Evolutionary conservation across 2,797 vertebrate genomes (phyloP).

Genomic region (Mormyrus proboscirostris): DNA sequence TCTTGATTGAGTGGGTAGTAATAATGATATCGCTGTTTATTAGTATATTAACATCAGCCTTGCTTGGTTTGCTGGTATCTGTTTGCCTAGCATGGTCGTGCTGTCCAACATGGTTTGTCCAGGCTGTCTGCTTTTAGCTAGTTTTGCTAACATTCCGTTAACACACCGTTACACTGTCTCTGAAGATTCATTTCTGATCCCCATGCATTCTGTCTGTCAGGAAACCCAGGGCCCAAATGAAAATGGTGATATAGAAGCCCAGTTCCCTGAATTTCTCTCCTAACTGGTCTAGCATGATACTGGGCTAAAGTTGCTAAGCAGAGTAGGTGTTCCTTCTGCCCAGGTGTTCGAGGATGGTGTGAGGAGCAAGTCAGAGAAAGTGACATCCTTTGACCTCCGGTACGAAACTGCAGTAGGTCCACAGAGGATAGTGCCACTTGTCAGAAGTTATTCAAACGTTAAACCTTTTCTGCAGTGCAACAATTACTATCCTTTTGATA

Average conservation of each 20-base stretch:
- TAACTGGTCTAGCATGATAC: neutral
- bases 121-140: neutral
- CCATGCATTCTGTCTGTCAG: neutral
- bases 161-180: neutral
- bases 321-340: neutral
- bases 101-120: neutral
- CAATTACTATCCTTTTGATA: neutral
- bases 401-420: neutral
- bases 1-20: neutral
- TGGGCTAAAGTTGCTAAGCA: neutral
- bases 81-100: neutral
- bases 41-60: neutral
- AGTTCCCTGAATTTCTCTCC: neutral
- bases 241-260: neutral
- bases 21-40: neutral
- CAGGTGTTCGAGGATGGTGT: neutral
- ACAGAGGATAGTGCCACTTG: neutral
- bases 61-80: neutral
- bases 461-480: neutral
- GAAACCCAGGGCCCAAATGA: neutral
- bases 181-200: neutral
- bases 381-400: neutral
- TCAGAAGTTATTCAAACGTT: neutral
- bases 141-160: neutral
- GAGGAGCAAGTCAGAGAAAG: neutral